These are phyloP conservation scores for Vanessa cardui DNA, from an alignment of 2,888 invertebrate species.

Conservation along the genomic window DNA sequence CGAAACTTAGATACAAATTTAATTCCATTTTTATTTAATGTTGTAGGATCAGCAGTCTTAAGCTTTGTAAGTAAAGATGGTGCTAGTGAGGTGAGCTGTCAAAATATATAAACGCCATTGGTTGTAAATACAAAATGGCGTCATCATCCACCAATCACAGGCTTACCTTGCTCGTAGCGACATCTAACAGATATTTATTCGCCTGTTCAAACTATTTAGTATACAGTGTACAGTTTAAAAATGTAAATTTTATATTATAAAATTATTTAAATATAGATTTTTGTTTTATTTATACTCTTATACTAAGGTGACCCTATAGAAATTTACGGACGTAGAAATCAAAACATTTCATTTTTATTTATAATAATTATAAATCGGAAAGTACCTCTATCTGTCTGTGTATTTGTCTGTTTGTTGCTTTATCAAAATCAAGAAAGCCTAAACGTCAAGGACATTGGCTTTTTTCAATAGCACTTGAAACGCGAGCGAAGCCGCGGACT, in stretches of 20 bases:
- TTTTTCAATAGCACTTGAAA: too few relatives aligned
- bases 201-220: conserved; percentile 22
- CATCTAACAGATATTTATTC: conserved; percentile 24
- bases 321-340: too few relatives aligned
- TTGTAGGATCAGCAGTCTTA: conserved; percentile 9
- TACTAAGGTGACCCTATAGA: too few relatives aligned
- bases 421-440: too few relatives aligned
- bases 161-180: conserved; percentile 12
- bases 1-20: background rate
- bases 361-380: too few relatives aligned
- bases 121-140: background rate
- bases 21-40: conserved; percentile 31
- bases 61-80: conserved; percentile 13
- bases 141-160: conserved; percentile 8
- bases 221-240: conserved; percentile 40
- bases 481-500: too few relatives aligned
- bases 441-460: too few relatives aligned
- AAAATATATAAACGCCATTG: conserved; percentile 1
- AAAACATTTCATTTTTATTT: too few relatives aligned
- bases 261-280: conserved; percentile 38
- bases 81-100: conserved; percentile 7
- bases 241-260: conserved; percentile 41
- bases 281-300: conserved; percentile 23
- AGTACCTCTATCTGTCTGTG: too few relatives aligned
- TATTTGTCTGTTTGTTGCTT: too few relatives aligned